Evolutionary conservation across 2,797 vertebrate genomes (phyloP).

Genomic region (Ptychadena robeensis): DNA sequence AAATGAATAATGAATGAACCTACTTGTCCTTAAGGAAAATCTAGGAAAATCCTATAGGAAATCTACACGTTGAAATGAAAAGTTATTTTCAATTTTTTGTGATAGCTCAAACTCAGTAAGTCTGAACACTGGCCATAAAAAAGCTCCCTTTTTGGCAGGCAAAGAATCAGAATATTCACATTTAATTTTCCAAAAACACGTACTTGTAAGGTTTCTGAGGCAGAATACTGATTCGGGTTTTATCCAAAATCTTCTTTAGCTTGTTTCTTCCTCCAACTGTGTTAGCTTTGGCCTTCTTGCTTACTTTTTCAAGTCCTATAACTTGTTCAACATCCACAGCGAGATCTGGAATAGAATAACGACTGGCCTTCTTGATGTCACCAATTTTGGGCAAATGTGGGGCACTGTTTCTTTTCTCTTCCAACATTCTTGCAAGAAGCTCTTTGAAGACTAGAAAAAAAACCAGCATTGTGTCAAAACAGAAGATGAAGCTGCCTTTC

Average conservation of each 20-base stretch:
- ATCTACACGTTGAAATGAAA: background rate
- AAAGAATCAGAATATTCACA: background rate
- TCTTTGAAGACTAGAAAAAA: conserved; percentile 91
- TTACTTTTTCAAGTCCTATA: conserved; percentile 94
- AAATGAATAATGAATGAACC: too few relatives aligned
- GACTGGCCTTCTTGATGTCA: conserved; percentile 96
- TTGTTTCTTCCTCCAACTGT: conserved; percentile 96
- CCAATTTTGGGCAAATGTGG: conserved; percentile 98
- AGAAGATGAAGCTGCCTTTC: too few relatives aligned
- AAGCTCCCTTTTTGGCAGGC: background rate
- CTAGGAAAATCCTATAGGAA: too few relatives aligned
- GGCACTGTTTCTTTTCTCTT: conserved; percentile 92
- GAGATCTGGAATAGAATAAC: conserved; percentile 96
- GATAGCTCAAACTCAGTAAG: background rate
- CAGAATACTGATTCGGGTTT: conserved; percentile 97
- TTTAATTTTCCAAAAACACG: conserved; percentile 60
- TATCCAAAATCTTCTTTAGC: conserved; percentile 98
- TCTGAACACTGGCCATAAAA: background rate
- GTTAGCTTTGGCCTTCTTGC: conserved; percentile 94
- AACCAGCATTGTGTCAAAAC: background rate
- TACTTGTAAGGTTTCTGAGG: conserved; percentile 99
- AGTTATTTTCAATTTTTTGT: background rate
- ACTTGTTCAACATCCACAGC: conserved; percentile 97
- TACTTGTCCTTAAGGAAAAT: too few relatives aligned
- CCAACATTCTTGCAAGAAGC: conserved; percentile 90